Base-by-base conservation (phyloP, 2,113 vertebrate genomes). In the Malurus melanocephalus region DNA sequence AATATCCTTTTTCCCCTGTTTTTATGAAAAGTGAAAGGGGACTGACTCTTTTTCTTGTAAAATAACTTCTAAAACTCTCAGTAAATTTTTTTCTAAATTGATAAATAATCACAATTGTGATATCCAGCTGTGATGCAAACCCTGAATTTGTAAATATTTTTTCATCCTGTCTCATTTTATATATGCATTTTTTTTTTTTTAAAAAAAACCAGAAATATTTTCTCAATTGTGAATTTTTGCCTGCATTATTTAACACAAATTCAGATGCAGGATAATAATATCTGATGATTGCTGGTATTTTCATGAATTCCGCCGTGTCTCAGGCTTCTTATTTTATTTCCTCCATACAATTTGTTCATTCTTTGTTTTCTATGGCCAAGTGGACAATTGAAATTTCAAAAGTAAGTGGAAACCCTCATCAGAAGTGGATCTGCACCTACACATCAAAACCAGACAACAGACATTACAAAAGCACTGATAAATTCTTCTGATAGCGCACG, bases 381-480 rank as follows among this genome's bases (percentile, higher is more conserved):
- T 33, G 62, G 30, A 78, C 66, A 94, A n/a, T 9, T 75, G 40
- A 75, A 84, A 88, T 90, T 35, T 93, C 56, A 90, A 76, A 89
- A 93, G 80, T 91, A 89, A 91, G 78, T 93, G 85, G 79, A 91
- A 66, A 69, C 48, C 80, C 71, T 94, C 68, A 64, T 64, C 90
- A 96, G 87, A 94, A 93, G 66, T 90, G 91, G 88, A 93, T 85
- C 72, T 68, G 67, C 23, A 52, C 11, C 7, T 52, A 82, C 23
- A 62, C 23, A 69, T 62, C 32, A 66, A 76, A 92, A 82, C 0
- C 21, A 81, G 62, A 32, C 27, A 72, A 40, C 7, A 51, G 45
- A 48, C 15, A 33, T 16, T 65, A n/a, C 1, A 1, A 23, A 17
- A 69, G 9, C 26, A 32, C 8, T 71, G 65, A 51, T 20, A 62